A percentile compares a stretch with the other conserved stretches of the same genome.
phyloP scores from a whole-genome alignment of 1,140 invertebrate genomes.

The Ladona fulva region DNA sequence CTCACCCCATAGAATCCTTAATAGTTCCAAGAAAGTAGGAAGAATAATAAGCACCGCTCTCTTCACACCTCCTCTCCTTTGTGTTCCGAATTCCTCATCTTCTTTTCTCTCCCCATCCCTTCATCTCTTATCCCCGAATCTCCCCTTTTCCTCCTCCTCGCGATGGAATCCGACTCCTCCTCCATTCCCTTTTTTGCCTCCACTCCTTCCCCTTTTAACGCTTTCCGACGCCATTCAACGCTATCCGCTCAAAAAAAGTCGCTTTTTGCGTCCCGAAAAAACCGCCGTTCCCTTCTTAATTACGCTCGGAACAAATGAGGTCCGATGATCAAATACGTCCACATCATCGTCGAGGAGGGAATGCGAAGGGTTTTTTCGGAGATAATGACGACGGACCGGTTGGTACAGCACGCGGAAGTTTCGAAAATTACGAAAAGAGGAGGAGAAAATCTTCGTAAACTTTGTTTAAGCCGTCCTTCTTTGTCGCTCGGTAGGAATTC shows the following conservation, averaged over 20 bases:
- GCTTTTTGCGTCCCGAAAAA: not conserved
- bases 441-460: too few species aligned
- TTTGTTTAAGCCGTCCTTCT: too few species aligned
- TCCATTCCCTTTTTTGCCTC: not conserved
- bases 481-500: too few species aligned
- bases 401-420: too few species aligned
- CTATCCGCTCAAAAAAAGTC: not conserved
- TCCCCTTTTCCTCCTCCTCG: not conserved
- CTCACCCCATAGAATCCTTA: not conserved
- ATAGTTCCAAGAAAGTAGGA: conserved; percentile 5
- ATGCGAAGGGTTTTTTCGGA: too few species aligned
- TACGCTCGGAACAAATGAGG: not conserved
- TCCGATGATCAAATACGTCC: not conserved
- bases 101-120: not conserved
- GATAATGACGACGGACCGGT: too few species aligned
- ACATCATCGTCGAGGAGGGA: not conserved
- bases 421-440: too few species aligned
- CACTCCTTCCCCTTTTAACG: not conserved
- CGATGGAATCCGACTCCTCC: not conserved
- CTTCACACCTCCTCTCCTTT: conserved; percentile 1
- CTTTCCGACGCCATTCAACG: not conserved
- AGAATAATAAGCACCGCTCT: not conserved
- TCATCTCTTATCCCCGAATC: not conserved
- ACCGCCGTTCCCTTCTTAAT: not conserved
- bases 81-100: not conserved